These are phyloP conservation scores for Pocota personata DNA, from an alignment of 2,888 invertebrate species.

Conservation along the genomic window DNA sequence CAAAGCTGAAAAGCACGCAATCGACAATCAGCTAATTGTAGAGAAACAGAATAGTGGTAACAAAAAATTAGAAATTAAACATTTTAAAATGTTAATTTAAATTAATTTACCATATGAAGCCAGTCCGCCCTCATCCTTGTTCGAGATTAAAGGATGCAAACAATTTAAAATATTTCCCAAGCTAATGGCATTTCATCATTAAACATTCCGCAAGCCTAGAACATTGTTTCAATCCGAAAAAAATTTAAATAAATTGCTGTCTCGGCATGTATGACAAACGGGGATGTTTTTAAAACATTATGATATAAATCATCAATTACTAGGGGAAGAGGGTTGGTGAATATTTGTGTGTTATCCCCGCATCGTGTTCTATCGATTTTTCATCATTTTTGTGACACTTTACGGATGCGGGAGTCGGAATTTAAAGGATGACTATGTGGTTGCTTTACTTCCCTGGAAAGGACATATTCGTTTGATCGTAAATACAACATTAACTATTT, in stretches of 20 bases:
- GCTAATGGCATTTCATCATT: constrained; percentile 50
- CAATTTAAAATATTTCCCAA: constrained; percentile 2
- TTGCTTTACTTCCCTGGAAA: not conserved
- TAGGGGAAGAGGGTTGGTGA: not conserved
- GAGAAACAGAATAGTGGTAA: not conserved
- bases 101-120: constrained; percentile 35
- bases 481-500: not conserved
- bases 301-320: constrained; percentile 41
- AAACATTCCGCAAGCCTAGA: constrained; percentile 13
- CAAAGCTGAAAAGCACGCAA: constrained; percentile 4
- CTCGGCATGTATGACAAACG: not conserved
- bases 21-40: constrained; percentile 14
- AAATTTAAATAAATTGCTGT: constrained; percentile 26
- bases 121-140: not conserved
- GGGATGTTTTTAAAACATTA: constrained; percentile 11
- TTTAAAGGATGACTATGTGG: not conserved
- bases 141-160: not conserved
- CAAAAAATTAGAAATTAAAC: constrained; percentile 11
- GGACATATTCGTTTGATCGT: not conserved
- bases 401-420: not conserved
- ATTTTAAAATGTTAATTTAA: constrained; percentile 41
- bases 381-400: not conserved
- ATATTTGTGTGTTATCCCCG: not conserved
- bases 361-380: not conserved
- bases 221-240: constrained; percentile 25